Conservation (phyloP, 2,888 invertebrate genomes). For the Abrostola tripartita region DNA sequence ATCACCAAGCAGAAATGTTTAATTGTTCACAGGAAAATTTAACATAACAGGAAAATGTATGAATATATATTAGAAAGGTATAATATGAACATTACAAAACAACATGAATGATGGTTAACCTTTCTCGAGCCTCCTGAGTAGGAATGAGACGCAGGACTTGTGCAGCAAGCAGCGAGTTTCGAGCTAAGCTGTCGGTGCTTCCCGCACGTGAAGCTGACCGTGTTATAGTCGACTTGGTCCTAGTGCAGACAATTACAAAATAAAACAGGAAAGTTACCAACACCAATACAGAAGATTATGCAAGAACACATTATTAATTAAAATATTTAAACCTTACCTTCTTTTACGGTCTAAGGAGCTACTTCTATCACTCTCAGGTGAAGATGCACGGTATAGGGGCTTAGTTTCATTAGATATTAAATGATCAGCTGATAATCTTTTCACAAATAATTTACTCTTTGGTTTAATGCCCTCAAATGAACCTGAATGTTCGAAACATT, state of each 20-base stretch:
- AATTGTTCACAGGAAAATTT: slow-evolving; percentile 8
- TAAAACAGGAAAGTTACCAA: slow-evolving; percentile 33
- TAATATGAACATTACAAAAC: slow-evolving; percentile 10
- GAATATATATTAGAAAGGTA: slow-evolving; percentile 9
- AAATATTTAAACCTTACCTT: slow-evolving; percentile 63
- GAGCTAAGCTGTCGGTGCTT: slow-evolving; percentile 91
- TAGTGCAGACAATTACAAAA: slow-evolving; percentile 61
- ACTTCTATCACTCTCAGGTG: slow-evolving; percentile 85
- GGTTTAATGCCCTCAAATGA: slow-evolving; percentile 84
- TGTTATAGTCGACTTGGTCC: slow-evolving; percentile 81
- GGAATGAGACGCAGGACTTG: slow-evolving; percentile 94
- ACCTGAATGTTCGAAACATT: slow-evolving; percentile 82
- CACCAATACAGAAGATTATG: slow-evolving; percentile 34
- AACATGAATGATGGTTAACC: slow-evolving; percentile 76
- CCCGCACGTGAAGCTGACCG: slow-evolving; percentile 81
- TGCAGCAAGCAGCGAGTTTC: slow-evolving; percentile 93
- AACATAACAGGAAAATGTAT: not conserved
- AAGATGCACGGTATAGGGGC: slow-evolving; percentile 79
- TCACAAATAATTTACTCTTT: slow-evolving; percentile 83
- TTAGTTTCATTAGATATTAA: slow-evolving; percentile 81
- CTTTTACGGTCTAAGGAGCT: slow-evolving; percentile 83
- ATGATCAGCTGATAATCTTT: slow-evolving; percentile 85
- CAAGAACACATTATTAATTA: slow-evolving; percentile 8
- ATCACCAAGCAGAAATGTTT: slow-evolving; percentile 15
- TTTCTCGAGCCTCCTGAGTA: slow-evolving; percentile 93